phyloP scores from a whole-genome alignment of 1,140 invertebrate genomes.

The Drosophila ogumai region DNA sequence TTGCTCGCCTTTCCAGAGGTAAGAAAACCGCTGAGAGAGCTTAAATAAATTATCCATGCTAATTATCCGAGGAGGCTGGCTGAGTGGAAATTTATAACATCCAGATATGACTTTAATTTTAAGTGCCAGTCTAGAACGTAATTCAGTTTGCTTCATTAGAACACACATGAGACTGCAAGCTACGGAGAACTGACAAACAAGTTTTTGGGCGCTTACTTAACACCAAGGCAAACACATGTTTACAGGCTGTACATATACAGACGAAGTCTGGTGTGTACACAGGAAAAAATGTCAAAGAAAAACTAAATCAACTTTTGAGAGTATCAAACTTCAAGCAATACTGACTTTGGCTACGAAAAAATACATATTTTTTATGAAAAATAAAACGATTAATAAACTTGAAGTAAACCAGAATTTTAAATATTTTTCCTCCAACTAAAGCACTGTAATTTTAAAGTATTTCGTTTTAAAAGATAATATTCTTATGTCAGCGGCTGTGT shows the following conservation, averaged over 20 bases:
- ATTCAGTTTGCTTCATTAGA: slow-evolving; percentile 56
- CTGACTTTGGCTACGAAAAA: not conserved
- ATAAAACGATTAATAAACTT: not conserved
- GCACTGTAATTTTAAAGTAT: not conserved
- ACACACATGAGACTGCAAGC: slow-evolving; percentile 22
- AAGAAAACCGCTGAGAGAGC: slow-evolving; percentile 42
- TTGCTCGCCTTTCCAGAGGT: slow-evolving; percentile 11
- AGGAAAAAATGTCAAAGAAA: not conserved
- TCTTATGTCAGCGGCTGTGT: not conserved
- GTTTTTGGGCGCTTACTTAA: slow-evolving; percentile 62
- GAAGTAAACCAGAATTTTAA: not conserved
- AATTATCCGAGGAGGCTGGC: slow-evolving; percentile 49
- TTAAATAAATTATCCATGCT: slow-evolving; percentile 58
- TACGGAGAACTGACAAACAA: slow-evolving; percentile 65
- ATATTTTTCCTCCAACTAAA: not conserved
- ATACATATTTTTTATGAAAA: too few relatives aligned
- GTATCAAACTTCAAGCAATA: not conserved
- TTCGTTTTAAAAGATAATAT: not conserved
- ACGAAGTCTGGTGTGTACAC: slow-evolving; percentile 18
- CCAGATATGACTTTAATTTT: slow-evolving; percentile 36
- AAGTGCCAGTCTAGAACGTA: slow-evolving; percentile 38
- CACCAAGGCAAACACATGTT: slow-evolving; percentile 76
- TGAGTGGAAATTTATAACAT: slow-evolving; percentile 23
- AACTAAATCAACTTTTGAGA: not conserved
- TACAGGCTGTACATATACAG: slow-evolving; percentile 38